A percentile compares a stretch with the other conserved stretches of the same genome.
Evolutionary conservation across 2,888 invertebrate species (phyloP).

Genomic region (Ptilodon capucinus): DNA sequence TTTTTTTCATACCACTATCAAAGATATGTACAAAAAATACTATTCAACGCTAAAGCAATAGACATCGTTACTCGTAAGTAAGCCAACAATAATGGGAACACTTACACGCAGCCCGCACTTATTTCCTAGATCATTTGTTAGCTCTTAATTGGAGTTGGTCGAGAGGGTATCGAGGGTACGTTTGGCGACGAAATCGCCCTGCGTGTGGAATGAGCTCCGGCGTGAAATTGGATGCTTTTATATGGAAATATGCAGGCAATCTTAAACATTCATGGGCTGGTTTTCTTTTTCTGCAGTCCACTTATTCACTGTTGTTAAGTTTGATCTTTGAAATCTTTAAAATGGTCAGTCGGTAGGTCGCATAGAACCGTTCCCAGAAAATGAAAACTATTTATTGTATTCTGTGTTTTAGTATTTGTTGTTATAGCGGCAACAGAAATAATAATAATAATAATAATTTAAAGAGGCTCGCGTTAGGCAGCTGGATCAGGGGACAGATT

Average conservation of each 20-base stretch:
- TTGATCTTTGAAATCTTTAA: too few species aligned
- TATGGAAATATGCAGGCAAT: conserved; percentile 14
- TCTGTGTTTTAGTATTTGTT: too few species aligned
- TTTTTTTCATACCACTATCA: conserved; percentile 38
- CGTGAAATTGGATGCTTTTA: conserved; percentile 40
- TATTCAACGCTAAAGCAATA: conserved; percentile 15
- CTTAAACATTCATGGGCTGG: not conserved
- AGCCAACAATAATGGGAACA: conserved; percentile 11
- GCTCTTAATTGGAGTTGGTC: conserved; percentile 43
- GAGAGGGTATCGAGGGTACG: conserved; percentile 39
- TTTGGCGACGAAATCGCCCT: conserved; percentile 33
- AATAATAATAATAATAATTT: too few species aligned
- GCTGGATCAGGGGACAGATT: too few species aligned
- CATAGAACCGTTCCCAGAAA: too few species aligned
- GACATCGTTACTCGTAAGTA: not conserved
- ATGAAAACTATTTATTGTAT: too few species aligned
- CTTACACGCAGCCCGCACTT: conserved; percentile 30
- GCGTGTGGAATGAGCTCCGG: conserved; percentile 25
- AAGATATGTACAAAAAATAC: conserved; percentile 10
- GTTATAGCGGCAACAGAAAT: too few species aligned
- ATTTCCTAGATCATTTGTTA: conserved; percentile 41
- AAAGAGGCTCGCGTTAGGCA: too few species aligned
- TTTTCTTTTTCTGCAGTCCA: not conserved
- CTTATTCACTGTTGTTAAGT: too few species aligned
- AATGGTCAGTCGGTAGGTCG: too few species aligned